Evolutionary conservation across 2,888 invertebrate species (phyloP).

Genomic region (Zelleria hepariella): DNA sequence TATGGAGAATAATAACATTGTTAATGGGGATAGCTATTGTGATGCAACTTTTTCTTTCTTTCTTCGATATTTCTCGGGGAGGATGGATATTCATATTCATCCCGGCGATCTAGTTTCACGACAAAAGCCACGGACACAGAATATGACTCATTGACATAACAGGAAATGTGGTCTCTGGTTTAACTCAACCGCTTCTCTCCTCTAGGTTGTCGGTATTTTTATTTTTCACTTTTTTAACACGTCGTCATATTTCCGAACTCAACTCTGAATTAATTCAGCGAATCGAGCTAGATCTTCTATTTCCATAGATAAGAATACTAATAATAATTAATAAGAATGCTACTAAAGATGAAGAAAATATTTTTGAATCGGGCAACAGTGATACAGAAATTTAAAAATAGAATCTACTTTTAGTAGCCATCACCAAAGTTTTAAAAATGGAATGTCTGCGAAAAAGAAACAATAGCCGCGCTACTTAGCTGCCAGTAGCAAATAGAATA

Average conservation of each 20-base stretch:
- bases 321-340: too few relatives aligned
- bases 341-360: too few relatives aligned
- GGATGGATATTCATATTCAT: constrained; percentile 40
- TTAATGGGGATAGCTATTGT: constrained; percentile 3
- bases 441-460: constrained; percentile 2
- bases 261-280: neutral
- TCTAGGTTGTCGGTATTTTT: neutral
- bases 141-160: constrained; percentile 23
- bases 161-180: constrained; percentile 36
- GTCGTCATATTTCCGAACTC: neutral
- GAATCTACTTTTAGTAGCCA: too few relatives aligned
- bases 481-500: constrained; percentile 42
- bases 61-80: neutral
- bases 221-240: neutral
- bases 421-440: neutral
- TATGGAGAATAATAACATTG: constrained; percentile 3
- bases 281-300: neutral
- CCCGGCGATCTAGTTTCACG: constrained; percentile 37
- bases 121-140: constrained; percentile 18
- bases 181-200: constrained; percentile 11
- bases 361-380: too few relatives aligned
- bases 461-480: constrained; percentile 4
- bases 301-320: too few relatives aligned
- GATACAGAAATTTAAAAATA: too few relatives aligned
- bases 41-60: neutral